phyloP scores from a whole-genome alignment of 1,140 invertebrate genomes.

The Theocolax elegans region DNA sequence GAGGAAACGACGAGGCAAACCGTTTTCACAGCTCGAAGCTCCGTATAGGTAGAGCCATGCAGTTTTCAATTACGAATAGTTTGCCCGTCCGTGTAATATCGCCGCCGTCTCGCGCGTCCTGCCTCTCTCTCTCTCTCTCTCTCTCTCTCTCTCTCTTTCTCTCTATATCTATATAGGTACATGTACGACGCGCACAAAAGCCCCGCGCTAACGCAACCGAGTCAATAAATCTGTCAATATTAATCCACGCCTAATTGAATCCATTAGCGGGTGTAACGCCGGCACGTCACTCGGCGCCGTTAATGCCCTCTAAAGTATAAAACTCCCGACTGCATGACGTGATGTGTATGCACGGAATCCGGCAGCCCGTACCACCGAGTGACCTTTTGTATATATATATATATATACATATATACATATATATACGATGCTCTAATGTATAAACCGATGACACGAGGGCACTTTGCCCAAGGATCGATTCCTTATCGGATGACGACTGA shows the following conservation, averaged over 20 bases:
- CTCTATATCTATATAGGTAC: too few relatives aligned
- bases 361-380: too few relatives aligned
- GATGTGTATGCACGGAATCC: too few relatives aligned
- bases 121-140: too few relatives aligned
- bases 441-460: too few relatives aligned
- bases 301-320: slow-evolving; percentile 7
- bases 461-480: too few relatives aligned
- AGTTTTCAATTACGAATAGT: slow-evolving; percentile 53
- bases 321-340: too few relatives aligned
- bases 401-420: too few relatives aligned
- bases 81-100: slow-evolving; percentile 41
- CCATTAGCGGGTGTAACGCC: slow-evolving; percentile 51
- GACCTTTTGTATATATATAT: too few relatives aligned
- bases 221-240: slow-evolving; percentile 61
- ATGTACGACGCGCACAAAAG: slow-evolving; percentile 51
- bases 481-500: too few relatives aligned
- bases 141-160: too few relatives aligned
- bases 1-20: background rate
- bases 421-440: too few relatives aligned
- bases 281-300: slow-evolving; percentile 5
- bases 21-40: slow-evolving; percentile 23
- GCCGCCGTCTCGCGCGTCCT: slow-evolving; percentile 30
- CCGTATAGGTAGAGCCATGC: background rate
- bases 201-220: slow-evolving; percentile 33
- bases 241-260: slow-evolving; percentile 58